Conservation (phyloP, 2,113 vertebrate genomes). For the Upupa epops region DNA sequence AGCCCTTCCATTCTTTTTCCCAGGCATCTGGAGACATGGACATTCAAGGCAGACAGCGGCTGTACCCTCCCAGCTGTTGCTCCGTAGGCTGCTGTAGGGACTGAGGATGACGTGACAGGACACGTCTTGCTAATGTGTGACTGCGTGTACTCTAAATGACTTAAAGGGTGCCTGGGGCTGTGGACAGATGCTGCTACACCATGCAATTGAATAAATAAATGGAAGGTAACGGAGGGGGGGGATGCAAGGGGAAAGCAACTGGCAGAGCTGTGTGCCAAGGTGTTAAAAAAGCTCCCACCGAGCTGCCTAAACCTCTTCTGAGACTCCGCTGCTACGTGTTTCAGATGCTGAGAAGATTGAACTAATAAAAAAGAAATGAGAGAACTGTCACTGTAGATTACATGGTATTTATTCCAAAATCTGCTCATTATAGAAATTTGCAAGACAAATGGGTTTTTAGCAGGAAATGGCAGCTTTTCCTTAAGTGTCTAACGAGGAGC, state of each 20-base stretch:
- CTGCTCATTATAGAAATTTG: constrained; percentile 79
- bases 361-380: constrained; percentile 81
- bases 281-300: constrained; percentile 45
- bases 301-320: constrained; percentile 68
- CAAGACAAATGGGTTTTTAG: constrained; percentile 78
- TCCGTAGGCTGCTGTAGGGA: background rate
- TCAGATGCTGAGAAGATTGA: constrained; percentile 78
- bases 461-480: constrained; percentile 68
- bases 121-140: background rate
- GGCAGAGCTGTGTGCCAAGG: constrained; percentile 52
- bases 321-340: constrained; percentile 61
- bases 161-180: constrained; percentile 51
- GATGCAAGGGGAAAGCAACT: background rate
- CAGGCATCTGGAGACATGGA: background rate
- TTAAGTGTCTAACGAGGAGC: constrained; percentile 62
- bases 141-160: constrained; percentile 35
- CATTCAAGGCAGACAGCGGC: rapidly evolving
- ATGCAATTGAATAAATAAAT: constrained; percentile 40
- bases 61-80: background rate
- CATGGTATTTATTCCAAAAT: constrained; percentile 79
- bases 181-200: constrained; percentile 50
- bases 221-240: background rate
- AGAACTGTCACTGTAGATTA: constrained; percentile 77
- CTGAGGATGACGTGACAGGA: background rate
- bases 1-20: background rate